These are phyloP conservation scores for Hyppa rectilinea DNA, from an alignment of 2,888 invertebrate species.

Conservation along the genomic window DNA sequence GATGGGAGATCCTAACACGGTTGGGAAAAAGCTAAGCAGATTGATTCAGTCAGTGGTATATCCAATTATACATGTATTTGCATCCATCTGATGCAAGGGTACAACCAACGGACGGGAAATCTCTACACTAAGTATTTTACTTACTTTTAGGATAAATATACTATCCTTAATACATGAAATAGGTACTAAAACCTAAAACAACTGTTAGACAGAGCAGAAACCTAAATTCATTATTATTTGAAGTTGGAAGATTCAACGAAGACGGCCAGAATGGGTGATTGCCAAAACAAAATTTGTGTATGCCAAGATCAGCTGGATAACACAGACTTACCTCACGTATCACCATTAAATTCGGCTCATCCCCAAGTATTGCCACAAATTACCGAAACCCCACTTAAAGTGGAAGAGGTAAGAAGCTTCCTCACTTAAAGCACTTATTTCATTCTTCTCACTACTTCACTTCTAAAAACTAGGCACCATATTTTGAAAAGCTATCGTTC, in stretches of 20 bases:
- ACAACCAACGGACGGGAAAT: not conserved
- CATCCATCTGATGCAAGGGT: not conserved
- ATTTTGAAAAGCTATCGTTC: not conserved
- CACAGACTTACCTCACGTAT: not conserved
- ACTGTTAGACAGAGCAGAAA: constrained; percentile 4
- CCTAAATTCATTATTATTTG: constrained; percentile 35
- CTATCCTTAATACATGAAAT: not conserved
- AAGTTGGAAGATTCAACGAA: constrained; percentile 32
- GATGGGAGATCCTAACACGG: too few relatives aligned
- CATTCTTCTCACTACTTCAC: not conserved
- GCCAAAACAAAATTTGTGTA: constrained; percentile 27
- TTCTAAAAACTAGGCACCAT: not conserved
- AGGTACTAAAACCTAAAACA: not conserved
- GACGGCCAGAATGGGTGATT: not conserved
- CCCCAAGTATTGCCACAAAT: not conserved
- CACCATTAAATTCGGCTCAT: not conserved
- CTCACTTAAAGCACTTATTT: constrained; percentile 2
- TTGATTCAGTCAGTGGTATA: not conserved
- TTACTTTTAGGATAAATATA: not conserved
- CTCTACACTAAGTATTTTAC: not conserved
- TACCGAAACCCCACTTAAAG: constrained; percentile 9
- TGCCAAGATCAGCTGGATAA: constrained; percentile 24
- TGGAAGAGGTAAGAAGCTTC: constrained; percentile 34
- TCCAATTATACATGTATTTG: not conserved
- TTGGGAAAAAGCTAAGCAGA: too few relatives aligned